Percentiles rank a stretch among this genome's conserved stretches.
Evolutionary conservation across 1,140 invertebrate genomes (phyloP).

Genomic region (Heliconius eleuchia): DNA sequence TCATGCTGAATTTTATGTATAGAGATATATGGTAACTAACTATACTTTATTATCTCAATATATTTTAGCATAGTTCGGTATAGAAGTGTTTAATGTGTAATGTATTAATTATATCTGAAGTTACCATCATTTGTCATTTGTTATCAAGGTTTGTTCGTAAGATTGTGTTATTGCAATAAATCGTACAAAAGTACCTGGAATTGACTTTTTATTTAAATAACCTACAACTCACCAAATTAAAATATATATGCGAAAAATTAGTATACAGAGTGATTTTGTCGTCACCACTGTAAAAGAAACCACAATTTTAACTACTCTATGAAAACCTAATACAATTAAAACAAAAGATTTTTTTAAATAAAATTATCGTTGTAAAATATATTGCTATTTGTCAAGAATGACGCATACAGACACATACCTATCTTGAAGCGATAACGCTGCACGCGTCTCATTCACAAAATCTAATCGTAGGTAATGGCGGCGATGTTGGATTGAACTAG

Average conservation of each 20-base stretch:
- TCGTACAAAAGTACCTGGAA: constrained; percentile 61
- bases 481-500: no score
- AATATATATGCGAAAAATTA: background rate
- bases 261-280: no score
- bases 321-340: no score
- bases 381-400: no score
- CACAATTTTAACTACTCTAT: no score
- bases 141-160: constrained; percentile 74
- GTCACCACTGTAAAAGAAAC: no score
- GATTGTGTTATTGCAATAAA: constrained; percentile 79
- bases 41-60: constrained; percentile 27
- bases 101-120: constrained; percentile 54
- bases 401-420: no score
- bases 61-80: constrained; percentile 9
- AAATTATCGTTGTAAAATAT: no score
- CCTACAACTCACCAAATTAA: background rate
- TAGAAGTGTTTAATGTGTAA: constrained; percentile 60
- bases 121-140: constrained; percentile 75
- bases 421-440: no score
- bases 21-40: background rate
- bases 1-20: constrained; percentile 10
- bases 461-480: no score
- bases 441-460: no score
- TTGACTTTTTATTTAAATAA: constrained; percentile 12
- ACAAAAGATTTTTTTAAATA: no score